These are phyloP conservation scores for Chloroceryle inda DNA, from an alignment of 2,797 vertebrate genomes.

Conservation along the genomic window DNA sequence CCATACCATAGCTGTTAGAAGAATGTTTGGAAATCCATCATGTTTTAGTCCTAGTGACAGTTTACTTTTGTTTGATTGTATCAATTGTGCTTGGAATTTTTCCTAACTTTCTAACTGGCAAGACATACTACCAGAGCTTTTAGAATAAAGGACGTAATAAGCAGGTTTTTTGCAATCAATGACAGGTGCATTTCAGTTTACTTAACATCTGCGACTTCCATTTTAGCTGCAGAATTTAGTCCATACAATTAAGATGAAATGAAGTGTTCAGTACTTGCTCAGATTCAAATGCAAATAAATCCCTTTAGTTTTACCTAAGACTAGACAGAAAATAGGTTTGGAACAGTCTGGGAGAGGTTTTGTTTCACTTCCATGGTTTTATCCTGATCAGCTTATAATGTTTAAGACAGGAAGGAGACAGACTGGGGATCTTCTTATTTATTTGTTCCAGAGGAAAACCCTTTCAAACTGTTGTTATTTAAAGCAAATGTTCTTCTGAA, in stretches of 20 bases:
- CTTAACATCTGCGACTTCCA: not conserved
- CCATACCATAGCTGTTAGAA: not conserved
- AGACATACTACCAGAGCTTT: not conserved
- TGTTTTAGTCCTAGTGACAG: not conserved
- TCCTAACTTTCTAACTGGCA: not conserved
- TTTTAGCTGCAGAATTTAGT: not conserved
- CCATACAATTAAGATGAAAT: slow-evolving; percentile 21
- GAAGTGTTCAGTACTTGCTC: not conserved
- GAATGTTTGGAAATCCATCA: not conserved
- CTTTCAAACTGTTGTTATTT: not conserved
- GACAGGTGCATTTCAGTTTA: slow-evolving; percentile 16
- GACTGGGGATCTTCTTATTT: not conserved
- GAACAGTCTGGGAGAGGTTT: not conserved
- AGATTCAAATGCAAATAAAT: slow-evolving; percentile 18
- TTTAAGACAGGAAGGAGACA: not conserved
- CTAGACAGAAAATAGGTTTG: not conserved
- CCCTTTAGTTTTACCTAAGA: slow-evolving; percentile 1
- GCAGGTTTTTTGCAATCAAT: not conserved
- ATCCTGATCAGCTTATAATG: not conserved
- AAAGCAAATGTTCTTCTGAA: not conserved
- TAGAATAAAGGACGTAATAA: not conserved
- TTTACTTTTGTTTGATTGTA: not conserved
- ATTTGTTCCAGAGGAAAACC: not conserved
- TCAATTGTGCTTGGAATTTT: not conserved
- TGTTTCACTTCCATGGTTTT: not conserved